Evolutionary conservation across 2,888 invertebrate genomes (phyloP), one percentile per base, ranked within the genome.

Genomic region (Chrysina gloriosa): DNA sequence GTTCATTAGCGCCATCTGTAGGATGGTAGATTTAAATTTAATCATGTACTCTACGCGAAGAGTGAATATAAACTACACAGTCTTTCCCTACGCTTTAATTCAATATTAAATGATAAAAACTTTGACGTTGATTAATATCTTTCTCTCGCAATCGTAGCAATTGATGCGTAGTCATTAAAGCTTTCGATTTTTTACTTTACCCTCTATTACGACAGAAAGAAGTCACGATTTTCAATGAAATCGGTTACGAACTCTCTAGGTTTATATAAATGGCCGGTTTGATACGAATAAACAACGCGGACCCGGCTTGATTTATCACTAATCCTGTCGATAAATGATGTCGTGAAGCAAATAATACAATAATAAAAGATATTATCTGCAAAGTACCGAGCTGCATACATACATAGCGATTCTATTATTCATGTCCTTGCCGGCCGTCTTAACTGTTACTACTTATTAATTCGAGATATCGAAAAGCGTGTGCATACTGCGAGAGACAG

Each of bases 381-480:
- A 39, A 56, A 56, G 36, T 56, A 56, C 23, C 39, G 23, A 39
- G 36, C 36, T n/a, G 56, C 31, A 2, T 21, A 9, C 52, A 16
- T n/a, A 36, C 6, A 36, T 9, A 19, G 19, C 36, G 14, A 39
- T 56, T 56, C 39, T 56, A 56, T 56, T 39, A 56, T 67, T 63
- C 67, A 47, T 67, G 67, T 52, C 50, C 63, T 52, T 52, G 61
- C 39, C 25, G 34, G 52, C 50, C 42, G 39, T 63, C n/a, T 61
- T 63, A 63, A 39, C 29, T 36, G 56, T 50, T 52, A 56, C 56
- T 21, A 65, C 54, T 63, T 67, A 67, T 67, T 67, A 67, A 63
- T 67, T 23, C 27, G 25, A 66, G 61, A 67, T 67, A 67, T 67
- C 39, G 67, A 67, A 67, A 16, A 65, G 65, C 65, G 39, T 63